These are phyloP conservation scores for Polyergus mexicanus DNA, from an alignment of 1,140 invertebrate species.

Conservation along the genomic window DNA sequence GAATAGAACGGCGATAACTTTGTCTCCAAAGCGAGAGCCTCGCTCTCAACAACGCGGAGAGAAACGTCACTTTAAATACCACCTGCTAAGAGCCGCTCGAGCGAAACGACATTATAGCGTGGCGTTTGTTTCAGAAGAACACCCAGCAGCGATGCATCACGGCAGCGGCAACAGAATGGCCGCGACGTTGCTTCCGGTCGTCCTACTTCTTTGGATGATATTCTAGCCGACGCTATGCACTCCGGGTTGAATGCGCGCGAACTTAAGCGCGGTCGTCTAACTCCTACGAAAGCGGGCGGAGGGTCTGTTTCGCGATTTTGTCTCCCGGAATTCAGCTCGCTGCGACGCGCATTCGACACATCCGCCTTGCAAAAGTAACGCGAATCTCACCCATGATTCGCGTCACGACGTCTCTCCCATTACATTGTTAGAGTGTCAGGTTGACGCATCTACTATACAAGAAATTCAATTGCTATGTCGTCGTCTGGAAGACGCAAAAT, in stretches of 20 bases:
- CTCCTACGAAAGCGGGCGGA: constrained; percentile 30
- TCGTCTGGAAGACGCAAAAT: constrained; percentile 5
- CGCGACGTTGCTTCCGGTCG: constrained; percentile 73
- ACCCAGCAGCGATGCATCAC: constrained; percentile 87
- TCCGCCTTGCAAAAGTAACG: constrained; percentile 30
- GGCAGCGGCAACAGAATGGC: constrained; percentile 80
- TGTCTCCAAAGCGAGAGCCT: constrained; percentile 13
- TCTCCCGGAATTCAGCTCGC: constrained; percentile 31
- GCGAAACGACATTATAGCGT: constrained; percentile 55
- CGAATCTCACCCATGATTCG: constrained; percentile 33
- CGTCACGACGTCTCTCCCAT: constrained; percentile 10
- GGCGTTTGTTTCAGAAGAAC: constrained; percentile 85
- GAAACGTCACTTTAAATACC: constrained; percentile 34
- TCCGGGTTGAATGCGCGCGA: constrained; percentile 42
- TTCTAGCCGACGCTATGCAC: constrained; percentile 70
- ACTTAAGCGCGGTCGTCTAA: constrained; percentile 46
- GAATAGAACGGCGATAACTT: constrained; percentile 5
- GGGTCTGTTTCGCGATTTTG: constrained; percentile 54
- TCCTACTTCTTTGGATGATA: constrained; percentile 77
- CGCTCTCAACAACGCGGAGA: neutral
- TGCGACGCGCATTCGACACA: constrained; percentile 49
- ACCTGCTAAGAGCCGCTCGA: constrained; percentile 39
- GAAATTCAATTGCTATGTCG: constrained; percentile 22
- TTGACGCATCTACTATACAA: constrained; percentile 15
- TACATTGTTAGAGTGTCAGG: constrained; percentile 38